These are phyloP conservation scores for Scolopax mira DNA, from an alignment of 2,113 vertebrate species.

Conservation along the genomic window DNA sequence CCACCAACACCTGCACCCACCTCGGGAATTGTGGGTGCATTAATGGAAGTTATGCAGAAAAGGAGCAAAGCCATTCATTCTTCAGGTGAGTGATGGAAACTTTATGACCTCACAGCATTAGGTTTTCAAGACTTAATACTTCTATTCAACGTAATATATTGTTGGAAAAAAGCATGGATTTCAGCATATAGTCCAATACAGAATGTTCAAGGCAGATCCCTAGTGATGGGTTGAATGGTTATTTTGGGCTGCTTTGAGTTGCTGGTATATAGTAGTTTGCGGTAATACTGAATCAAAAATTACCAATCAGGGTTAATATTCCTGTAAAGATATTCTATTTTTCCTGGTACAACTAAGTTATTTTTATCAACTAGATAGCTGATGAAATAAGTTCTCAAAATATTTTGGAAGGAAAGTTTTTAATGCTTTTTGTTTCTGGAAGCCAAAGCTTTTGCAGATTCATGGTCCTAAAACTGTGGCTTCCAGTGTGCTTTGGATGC, in stretches of 20 bases:
- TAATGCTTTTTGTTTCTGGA: neutral
- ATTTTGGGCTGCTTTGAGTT: neutral
- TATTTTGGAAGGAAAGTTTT: neutral
- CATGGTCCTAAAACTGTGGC: neutral
- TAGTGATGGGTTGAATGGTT: neutral
- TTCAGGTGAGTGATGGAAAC: constrained; percentile 79
- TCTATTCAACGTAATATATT: accelerated
- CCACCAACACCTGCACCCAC: constrained; percentile 83
- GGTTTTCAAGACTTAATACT: neutral
- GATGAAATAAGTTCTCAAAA: neutral
- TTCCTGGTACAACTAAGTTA: neutral
- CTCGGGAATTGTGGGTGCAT: constrained; percentile 91
- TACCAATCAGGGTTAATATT: neutral
- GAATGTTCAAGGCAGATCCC: neutral
- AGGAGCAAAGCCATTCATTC: constrained; percentile 99
- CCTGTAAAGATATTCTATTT: neutral
- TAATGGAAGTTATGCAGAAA: constrained; percentile 99
- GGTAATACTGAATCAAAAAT: neutral
- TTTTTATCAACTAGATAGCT: neutral
- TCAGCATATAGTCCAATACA: neutral
- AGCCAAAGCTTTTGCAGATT: neutral
- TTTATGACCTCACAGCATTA: neutral
- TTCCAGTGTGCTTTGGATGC: neutral
- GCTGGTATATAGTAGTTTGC: neutral
- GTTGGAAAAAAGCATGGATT: neutral